Conservation (phyloP, 1,140 invertebrate species). For the Nephila pilipes region DNA sequence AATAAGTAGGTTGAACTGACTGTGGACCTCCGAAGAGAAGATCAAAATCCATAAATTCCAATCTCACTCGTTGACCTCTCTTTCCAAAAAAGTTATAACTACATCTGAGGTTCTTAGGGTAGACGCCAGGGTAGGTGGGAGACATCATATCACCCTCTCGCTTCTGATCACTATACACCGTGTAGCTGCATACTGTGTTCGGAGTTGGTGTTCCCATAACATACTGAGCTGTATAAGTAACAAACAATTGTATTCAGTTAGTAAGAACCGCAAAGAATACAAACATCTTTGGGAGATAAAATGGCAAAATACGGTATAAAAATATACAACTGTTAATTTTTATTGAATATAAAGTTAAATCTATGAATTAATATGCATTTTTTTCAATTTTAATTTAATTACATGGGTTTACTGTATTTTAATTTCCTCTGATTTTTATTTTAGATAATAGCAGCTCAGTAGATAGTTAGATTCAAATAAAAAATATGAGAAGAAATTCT, state of each 20-base stretch:
- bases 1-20: slow-evolving; percentile 86
- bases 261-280: neutral
- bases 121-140: slow-evolving; percentile 99
- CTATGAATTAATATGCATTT: too few species aligned
- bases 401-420: too few species aligned
- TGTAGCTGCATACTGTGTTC: slow-evolving; percentile 89
- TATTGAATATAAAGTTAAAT: too few species aligned
- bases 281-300: too few species aligned
- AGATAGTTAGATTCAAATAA: too few species aligned
- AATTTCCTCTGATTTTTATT: too few species aligned
- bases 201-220: slow-evolving; percentile 92
- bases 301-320: too few species aligned
- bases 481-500: too few species aligned
- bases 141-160: slow-evolving; percentile 94
- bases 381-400: too few species aligned
- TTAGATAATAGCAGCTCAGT: too few species aligned
- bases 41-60: slow-evolving; percentile 99
- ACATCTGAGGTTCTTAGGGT: slow-evolving; percentile 97
- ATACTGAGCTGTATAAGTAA: slow-evolving; percentile 84
- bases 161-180: slow-evolving; percentile 88
- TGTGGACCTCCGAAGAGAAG: slow-evolving; percentile 99
- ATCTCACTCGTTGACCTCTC: slow-evolving; percentile 92
- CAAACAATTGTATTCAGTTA: neutral
- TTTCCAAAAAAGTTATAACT: slow-evolving; percentile 94
- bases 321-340: too few species aligned